Evolutionary conservation across 2,113 vertebrate genomes (phyloP).

Genomic region (Pangasianodon gigas): DNA sequence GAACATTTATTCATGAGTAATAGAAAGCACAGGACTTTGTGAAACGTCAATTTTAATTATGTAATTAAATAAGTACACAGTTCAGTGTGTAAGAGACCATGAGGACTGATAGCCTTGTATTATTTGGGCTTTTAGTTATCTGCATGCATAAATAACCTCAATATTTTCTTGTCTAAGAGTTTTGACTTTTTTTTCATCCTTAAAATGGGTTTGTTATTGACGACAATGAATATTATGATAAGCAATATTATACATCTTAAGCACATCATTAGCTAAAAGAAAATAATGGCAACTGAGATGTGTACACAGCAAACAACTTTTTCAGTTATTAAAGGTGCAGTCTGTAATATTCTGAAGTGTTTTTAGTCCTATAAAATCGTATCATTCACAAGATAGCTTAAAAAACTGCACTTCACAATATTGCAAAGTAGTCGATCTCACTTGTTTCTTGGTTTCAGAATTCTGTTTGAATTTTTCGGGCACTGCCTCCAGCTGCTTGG

Average conservation of each 20-base stretch:
- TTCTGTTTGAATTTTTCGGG: neutral
- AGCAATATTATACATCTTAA: neutral
- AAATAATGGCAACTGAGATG: neutral
- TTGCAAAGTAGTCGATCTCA: neutral
- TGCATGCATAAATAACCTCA: slow-evolving; percentile 15
- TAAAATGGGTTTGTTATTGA: neutral
- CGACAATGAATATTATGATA: neutral
- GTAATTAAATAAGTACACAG: slow-evolving; percentile 55
- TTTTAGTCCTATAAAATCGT: neutral
- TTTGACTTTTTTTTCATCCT: neutral
- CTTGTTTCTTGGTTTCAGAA: neutral
- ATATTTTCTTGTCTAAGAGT: neutral
- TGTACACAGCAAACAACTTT: neutral
- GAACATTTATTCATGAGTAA: slow-evolving; percentile 52
- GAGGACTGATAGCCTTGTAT: neutral
- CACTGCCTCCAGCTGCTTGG: neutral
- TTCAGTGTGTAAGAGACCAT: neutral
- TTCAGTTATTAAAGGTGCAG: neutral
- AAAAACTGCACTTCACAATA: neutral
- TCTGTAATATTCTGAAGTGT: neutral
- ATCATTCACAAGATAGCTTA: neutral
- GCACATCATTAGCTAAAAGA: neutral
- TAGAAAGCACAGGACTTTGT: slow-evolving; percentile 36
- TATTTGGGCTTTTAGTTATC: slow-evolving; percentile 11
- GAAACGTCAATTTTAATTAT: slow-evolving; percentile 62